Conservation (phyloP, 2,113 vertebrate species). For the Myotis yumanensis region DNA sequence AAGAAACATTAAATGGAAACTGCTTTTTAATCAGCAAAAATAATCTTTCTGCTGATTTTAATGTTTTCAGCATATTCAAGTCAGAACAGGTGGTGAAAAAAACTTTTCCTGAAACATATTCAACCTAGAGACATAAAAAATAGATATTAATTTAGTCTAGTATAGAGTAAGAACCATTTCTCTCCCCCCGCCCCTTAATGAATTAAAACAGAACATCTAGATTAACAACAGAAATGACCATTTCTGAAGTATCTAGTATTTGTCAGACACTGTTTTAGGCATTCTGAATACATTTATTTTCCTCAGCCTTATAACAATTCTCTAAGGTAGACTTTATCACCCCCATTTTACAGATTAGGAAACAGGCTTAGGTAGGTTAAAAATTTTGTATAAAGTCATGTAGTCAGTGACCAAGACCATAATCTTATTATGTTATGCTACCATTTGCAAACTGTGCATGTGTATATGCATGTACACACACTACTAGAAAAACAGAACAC, state of each 20-base stretch:
- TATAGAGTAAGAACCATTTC: neutral
- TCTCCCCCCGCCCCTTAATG: neutral
- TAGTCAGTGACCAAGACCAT: neutral
- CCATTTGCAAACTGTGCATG: neutral
- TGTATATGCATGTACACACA: neutral
- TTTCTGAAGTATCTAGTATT: slow-evolving; percentile 1
- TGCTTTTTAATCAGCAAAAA: slow-evolving; percentile 89
- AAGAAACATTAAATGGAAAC: slow-evolving; percentile 75
- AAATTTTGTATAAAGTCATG: neutral
- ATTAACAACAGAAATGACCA: neutral
- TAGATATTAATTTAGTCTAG: neutral
- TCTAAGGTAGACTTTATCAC: neutral
- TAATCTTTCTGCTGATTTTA: slow-evolving; percentile 92
- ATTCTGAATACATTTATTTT: neutral
- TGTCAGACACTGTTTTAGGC: neutral
- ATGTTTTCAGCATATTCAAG: slow-evolving; percentile 79
- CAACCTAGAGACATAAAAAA: slow-evolving; percentile 85
- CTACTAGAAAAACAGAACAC: neutral
- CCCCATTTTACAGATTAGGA: neutral
- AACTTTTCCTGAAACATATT: slow-evolving; percentile 90
- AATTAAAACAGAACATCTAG: neutral
- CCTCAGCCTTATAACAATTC: neutral
- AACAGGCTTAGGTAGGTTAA: neutral
- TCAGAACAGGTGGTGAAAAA: slow-evolving; percentile 87
- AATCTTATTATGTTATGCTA: neutral